Base-by-base conservation (phyloP, 2,113 vertebrate genomes). In the Seriola rivoliana region DNA sequence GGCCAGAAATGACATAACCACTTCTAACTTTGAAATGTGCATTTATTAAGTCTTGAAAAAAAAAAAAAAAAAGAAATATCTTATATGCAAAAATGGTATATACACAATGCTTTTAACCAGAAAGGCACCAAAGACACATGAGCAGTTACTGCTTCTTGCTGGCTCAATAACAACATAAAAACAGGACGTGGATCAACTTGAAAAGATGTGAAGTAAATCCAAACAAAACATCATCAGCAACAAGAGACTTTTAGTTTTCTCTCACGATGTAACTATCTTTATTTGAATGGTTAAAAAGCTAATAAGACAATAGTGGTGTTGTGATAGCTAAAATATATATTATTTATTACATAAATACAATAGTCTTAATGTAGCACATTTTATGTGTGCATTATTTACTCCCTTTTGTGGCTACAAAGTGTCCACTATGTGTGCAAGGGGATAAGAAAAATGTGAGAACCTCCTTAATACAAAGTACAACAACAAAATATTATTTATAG, bases 221-320 rank as follows among this genome's bases (percentile, higher is more conserved):
- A 78, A 74, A 88, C 32, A 71, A 67, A 86, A 90, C 42, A 73
- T 68, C 42, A 60, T 68, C 23, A 82, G 70, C 38, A 64, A 73
- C 73, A 74, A 85, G 34, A 87, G 75, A 75, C 46, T 44, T 83
- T 59, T 50, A 65, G 21, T 82, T 81, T 81, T 85, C 67, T 87
- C 65, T 85, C 55, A 70, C 17, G 57, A 81, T 76, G 65, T 78
- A 70, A 88, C 71, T 80, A 85, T 92, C 86, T 92, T 94, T 90
- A 93, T 92, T 93, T 90, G 38, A 91, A 89, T 84, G 80, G 81
- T 91, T 92, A 94, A 91, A 94, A 93, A 66, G 75, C 87, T 84
- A 90, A 90, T 95, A 94, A 93, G 94, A 95, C 94, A 94, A 95
- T 93, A 95, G 94, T 95, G 95, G 94, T 95, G 91, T 85, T 89